These are phyloP conservation scores for Sminthurides bifidus DNA, from an alignment of 1,140 invertebrate species.

Conservation along the genomic window DNA sequence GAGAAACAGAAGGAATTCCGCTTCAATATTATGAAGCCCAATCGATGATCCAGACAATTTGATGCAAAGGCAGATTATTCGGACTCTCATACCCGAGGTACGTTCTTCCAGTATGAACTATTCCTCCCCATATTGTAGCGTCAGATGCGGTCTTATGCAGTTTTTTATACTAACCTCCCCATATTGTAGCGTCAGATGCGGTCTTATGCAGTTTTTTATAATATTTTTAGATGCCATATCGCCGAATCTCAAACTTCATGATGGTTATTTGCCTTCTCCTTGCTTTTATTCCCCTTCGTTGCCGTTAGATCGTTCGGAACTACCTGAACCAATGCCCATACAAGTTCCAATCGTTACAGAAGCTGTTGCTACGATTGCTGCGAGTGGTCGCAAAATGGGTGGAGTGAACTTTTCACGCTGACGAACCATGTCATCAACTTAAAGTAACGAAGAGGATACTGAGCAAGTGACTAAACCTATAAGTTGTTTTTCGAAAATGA, in stretches of 20 bases:
- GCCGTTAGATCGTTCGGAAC: not conserved
- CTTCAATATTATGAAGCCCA: conserved; percentile 49
- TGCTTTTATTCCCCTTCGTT: not conserved
- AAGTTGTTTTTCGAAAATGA: no score
- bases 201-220: not conserved
- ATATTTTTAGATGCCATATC: conserved; percentile 4
- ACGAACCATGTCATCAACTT: conserved; percentile 22
- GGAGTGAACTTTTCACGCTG: conserved; percentile 8
- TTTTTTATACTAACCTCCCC: not conserved
- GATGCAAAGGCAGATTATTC: conserved; percentile 56
- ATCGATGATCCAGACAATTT: conserved; percentile 38
- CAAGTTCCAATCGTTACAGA: not conserved
- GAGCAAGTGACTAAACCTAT: conserved; percentile 15
- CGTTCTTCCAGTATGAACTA: not conserved
- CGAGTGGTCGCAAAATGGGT: conserved; percentile 10
- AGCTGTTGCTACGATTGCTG: conserved; percentile 9
- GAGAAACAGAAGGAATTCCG: conserved; percentile 67
- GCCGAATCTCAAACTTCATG: not conserved
- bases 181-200: not conserved
- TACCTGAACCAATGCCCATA: not conserved
- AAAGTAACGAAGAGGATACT: conserved; percentile 36
- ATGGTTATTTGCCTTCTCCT: not conserved
- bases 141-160: not conserved
- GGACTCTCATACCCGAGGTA: conserved; percentile 58
- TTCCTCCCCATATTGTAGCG: not conserved